Conservation (phyloP, 2,797 vertebrate genomes). For the Zalophus californianus region DNA sequence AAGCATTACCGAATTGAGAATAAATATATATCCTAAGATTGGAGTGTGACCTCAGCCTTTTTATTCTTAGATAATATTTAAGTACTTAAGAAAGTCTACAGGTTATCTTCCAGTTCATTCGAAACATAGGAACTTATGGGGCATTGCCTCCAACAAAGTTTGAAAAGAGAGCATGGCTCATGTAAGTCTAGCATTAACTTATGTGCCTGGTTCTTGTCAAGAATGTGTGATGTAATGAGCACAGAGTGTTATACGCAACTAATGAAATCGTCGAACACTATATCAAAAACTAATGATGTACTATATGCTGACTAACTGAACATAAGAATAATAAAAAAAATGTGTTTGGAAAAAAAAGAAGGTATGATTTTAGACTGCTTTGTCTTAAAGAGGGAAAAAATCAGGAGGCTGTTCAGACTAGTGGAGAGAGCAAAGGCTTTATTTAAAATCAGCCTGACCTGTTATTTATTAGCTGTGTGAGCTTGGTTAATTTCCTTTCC, state of each 20-base stretch:
- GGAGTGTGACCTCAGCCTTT: background rate
- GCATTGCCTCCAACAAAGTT: background rate
- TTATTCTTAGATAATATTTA: background rate
- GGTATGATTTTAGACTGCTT: background rate
- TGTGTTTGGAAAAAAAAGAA: background rate
- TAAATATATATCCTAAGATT: background rate
- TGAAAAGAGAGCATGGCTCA: background rate
- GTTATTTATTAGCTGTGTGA: background rate
- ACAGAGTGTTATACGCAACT: too few relatives aligned
- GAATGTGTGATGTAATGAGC: background rate
- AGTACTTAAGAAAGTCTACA: background rate
- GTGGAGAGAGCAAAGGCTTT: background rate
- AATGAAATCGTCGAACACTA: too few relatives aligned
- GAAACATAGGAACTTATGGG: background rate
- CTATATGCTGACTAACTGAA: too few relatives aligned
- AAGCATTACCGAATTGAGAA: conserved; percentile 37
- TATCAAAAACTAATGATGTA: too few relatives aligned
- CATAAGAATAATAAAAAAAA: too few relatives aligned
- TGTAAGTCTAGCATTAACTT: background rate
- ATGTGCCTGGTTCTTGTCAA: background rate
- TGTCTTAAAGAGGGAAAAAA: background rate
- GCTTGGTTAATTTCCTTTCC: background rate
- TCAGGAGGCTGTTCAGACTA: background rate
- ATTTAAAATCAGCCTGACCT: background rate
- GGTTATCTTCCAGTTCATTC: background rate